phyloP scores from a whole-genome alignment of 2,113 vertebrate genomes.

The Alces alces region DNA sequence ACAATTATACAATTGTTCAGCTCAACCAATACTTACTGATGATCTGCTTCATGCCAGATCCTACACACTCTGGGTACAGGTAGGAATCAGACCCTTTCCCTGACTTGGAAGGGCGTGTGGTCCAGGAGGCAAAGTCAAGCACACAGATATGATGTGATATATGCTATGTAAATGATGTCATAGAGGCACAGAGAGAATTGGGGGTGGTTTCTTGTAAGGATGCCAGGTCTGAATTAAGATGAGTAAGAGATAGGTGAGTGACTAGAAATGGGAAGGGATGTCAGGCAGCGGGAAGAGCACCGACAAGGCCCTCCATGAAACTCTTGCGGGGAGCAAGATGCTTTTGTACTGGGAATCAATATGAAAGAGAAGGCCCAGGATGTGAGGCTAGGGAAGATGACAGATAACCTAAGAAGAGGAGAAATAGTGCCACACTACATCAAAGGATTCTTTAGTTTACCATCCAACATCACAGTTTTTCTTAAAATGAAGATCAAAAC shows the following conservation, averaged over 20 bases:
- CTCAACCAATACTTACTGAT: constrained; percentile 55
- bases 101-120: not conserved
- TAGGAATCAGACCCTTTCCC: not conserved
- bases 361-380: not conserved
- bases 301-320: not conserved
- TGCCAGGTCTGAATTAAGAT: not conserved
- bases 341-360: not conserved
- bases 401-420: not conserved
- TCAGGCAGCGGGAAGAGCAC: not conserved
- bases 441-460: not conserved
- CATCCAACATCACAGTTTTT: not conserved
- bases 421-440: accelerated
- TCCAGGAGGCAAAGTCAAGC: not conserved
- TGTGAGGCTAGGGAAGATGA: not conserved
- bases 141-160: not conserved
- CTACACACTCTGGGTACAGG: not conserved
- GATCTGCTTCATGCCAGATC: not conserved
- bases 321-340: not conserved
- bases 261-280: not conserved
- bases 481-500: not conserved
- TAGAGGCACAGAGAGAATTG: not conserved
- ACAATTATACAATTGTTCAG: constrained; percentile 58
- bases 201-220: not conserved
- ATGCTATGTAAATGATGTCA: not conserved
- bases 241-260: not conserved